Percentiles rank a stretch among this genome's conserved stretches.
phyloP scores from a whole-genome alignment of 35 echinoderm and acorn worm species.

The Strongylocentrotus purpuratus region DNA sequence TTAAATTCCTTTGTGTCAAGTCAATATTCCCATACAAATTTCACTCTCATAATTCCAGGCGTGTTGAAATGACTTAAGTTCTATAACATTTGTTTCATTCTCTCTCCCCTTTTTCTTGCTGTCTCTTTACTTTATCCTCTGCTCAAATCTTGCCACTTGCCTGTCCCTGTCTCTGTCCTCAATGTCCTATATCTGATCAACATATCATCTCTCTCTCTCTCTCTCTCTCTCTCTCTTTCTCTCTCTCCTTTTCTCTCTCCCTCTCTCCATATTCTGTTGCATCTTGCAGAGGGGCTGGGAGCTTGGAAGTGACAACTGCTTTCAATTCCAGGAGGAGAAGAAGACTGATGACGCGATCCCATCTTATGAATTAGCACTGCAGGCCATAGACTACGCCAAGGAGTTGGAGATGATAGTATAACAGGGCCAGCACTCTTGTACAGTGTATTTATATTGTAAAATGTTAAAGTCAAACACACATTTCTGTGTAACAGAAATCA shows the following conservation, averaged over 20 bases:
- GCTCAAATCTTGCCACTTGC: too few species aligned
- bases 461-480: not conserved
- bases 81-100: too few species aligned
- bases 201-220: too few species aligned
- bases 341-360: conserved; percentile 95
- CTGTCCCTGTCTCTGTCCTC: too few species aligned
- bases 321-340: conserved; percentile 87
- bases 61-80: too few species aligned
- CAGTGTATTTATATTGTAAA: conserved; percentile 44
- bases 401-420: conserved; percentile 99
- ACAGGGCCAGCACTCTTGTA: not conserved
- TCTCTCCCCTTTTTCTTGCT: too few species aligned
- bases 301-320: conserved; percentile 72
- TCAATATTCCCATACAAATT: too few species aligned
- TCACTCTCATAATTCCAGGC: too few species aligned
- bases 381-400: conserved; percentile 97
- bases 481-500: not conserved
- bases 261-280: not conserved
- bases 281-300: conserved; percentile 82
- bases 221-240: not conserved
- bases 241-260: not conserved
- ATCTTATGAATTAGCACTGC: conserved; percentile 80
- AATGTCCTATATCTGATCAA: too few species aligned
- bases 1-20: too few species aligned
- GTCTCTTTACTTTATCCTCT: too few species aligned